These are phyloP conservation scores for Eueides isabella DNA, from an alignment of 1,140 invertebrate species.

Conservation along the genomic window DNA sequence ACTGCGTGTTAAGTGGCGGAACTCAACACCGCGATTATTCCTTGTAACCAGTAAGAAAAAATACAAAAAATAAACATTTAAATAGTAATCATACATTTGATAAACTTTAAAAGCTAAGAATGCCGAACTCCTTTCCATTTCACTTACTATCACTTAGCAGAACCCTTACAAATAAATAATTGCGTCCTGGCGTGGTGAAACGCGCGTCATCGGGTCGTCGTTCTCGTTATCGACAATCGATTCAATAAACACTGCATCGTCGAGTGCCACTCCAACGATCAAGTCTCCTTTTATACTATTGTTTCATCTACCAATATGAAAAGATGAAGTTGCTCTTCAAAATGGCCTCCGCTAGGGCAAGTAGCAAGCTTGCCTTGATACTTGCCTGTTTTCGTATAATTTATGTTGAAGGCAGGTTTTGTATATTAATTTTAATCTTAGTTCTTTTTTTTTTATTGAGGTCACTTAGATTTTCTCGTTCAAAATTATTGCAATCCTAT, in stretches of 20 bases:
- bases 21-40: too few relatives aligned
- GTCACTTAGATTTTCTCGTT: neutral
- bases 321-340: neutral
- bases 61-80: too few relatives aligned
- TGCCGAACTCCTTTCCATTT: neutral
- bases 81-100: too few relatives aligned
- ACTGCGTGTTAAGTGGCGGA: too few relatives aligned
- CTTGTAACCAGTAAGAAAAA: too few relatives aligned
- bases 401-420: neutral
- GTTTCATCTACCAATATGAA: neutral
- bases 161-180: conserved; percentile 23
- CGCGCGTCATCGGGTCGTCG: conserved; percentile 48
- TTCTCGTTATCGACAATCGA: conserved; percentile 49
- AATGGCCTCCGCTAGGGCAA: conserved; percentile 5
- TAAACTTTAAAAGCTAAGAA: neutral
- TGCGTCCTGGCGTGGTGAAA: conserved; percentile 23
- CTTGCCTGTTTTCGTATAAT: neutral
- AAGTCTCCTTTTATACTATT: conserved; percentile 4
- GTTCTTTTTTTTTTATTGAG: neutral
- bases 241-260: conserved; percentile 46
- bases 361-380: neutral
- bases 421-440: neutral
- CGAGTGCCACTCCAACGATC: conserved; percentile 31
- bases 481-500: too few relatives aligned
- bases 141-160: neutral